Evolutionary conservation across 1,140 invertebrate species (phyloP), one percentile per base, ranked within the genome.

Genomic region (Venustaconcha ellipsiformis): DNA sequence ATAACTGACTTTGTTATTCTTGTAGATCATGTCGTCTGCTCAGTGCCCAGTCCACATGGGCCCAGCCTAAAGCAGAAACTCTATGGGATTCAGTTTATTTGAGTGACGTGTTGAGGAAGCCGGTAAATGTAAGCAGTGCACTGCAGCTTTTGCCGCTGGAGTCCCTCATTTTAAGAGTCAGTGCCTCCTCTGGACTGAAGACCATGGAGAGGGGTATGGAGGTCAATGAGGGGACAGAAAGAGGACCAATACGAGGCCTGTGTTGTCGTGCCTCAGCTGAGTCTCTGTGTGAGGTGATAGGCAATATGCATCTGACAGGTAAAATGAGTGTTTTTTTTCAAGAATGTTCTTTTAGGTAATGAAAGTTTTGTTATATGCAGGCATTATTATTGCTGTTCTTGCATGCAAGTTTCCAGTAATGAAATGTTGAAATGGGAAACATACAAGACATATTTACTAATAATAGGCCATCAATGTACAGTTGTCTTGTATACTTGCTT

Each of bases 221-320:
- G 8, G 37, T 48, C 37, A 48, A 11, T 5, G 37, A 48, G 4
- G 37, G 6, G 37, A 11, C 37, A 48, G 37, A 48, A 6, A 8
- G 37, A 11, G 37, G 37, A 48, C 37, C 37, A 48, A 11, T 48
- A 11, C 37, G 8, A 0, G 37, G 37, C 37, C 37, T 48, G 37
- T 48, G 37, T 6, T 73, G 72, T 30, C 2, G 14, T 17, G 30
- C 63, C 12, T 73, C 72, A 12, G 63, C 57, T 18, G 15, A 30
- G 18, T 73, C 72, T 13, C 64, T 73, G n/a, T 73, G 56, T 73
- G 17, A 73, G 15, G 57, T 65, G n/a, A 4, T 73, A 18, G 72
- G 72, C 26, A 57, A 73, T 15, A 30, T 73, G 20, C 72, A 73
- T 56, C 58, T 67, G n/a, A 18, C 15, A 67, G 72, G 72, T 70